Evolutionary conservation across 2,888 invertebrate species (phyloP), one percentile per base, ranked within the genome.

Genomic region (Dyspetes luteomarginatus): DNA sequence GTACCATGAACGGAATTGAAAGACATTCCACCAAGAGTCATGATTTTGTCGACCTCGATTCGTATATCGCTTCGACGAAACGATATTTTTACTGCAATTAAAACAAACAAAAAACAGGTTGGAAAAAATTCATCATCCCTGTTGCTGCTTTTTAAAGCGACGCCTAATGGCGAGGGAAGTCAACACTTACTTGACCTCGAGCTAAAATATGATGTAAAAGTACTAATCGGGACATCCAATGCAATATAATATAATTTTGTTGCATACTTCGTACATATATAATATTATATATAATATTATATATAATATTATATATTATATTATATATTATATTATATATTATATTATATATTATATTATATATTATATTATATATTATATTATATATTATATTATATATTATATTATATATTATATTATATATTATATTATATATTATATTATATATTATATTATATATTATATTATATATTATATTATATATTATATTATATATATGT

Each of bases 171-270:
- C 7, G 36, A 36, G 22, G 30, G 7, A 28, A 64, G 36, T 36
- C 3, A n/a, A n/a, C 50, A 45, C 36, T 43, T 45, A n/a, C 50
- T 45, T 17, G 72, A 62, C 67, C 76, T 80, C 72, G 76, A 80
- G 22, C 26, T 48, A 67, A 65, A 71, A 65, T 41, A 24, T 36
- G 50, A 50, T 28, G 50, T 7, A 62, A n/a, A n/a, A n/a, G n/a
- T n/a, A n/a, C n/a, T n/a, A n/a, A n/a, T n/a, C n/a, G 41, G 19
- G 50, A 36, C 45, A 69, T 30, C 28, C 36, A 56, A 26, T n/a
- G 12, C 15, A 17, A 15, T 48, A 24, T 12, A 17, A 48, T 36
- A 26, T 41, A 24, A 58, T 45, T 48, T 69, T 50, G 30, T 58
- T 58, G 48, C 48, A 30, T 0, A 19, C 58, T 43, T 36, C 4